Evolutionary conservation across 2,113 vertebrate species (phyloP), one percentile per base, ranked within the genome.

Genomic region (Psophia crepitans): DNA sequence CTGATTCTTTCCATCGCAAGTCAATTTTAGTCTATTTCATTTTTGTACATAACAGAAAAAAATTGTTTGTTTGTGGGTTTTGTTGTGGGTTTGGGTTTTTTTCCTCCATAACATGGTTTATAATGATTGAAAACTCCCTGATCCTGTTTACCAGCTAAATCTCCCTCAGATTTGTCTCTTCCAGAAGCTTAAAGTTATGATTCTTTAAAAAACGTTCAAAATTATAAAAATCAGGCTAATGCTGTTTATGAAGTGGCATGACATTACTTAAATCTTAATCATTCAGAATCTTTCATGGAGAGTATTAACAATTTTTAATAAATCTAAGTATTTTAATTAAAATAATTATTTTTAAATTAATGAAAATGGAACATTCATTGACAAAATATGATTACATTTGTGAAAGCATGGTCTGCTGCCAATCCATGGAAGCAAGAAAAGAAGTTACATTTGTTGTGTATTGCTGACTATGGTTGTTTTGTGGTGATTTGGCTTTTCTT

Each of bases 401-500:
- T 78, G 61, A 64, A 90, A 87, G 18, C 8, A 6, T 37, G 14
- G 26, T 74, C 60, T 93, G 14, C 37, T 70, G 14, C 14, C 5
- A 71, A 7, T 51, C 37, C 63, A 3, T n/a, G 32, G n/a, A 89
- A 78, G 14, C 18, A 56, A 27, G 35, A 58, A 57, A 82, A 54
- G 9, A 61, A 81, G 2, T 14, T 64, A 30, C 1, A 3, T 60
- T 65, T 63, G 12, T 26, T 69, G 14, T 46, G 7, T 39, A 14
- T 60, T 84, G 26, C 54, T 94, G 73, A 68, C 27, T 78, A 3
- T 32, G 13, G 10, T 21, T 70, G 18, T 46, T 93, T 87, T 66
- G 32, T 79, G 32, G 7, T 41, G 57, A 11, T 4, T 1, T 3
- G 51, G 14, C 8, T 48, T 51, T 22, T 1, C 2, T 3, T 11